Base-by-base conservation (phyloP, 1,140 invertebrate genomes). In the Bombus breviceps region DNA sequence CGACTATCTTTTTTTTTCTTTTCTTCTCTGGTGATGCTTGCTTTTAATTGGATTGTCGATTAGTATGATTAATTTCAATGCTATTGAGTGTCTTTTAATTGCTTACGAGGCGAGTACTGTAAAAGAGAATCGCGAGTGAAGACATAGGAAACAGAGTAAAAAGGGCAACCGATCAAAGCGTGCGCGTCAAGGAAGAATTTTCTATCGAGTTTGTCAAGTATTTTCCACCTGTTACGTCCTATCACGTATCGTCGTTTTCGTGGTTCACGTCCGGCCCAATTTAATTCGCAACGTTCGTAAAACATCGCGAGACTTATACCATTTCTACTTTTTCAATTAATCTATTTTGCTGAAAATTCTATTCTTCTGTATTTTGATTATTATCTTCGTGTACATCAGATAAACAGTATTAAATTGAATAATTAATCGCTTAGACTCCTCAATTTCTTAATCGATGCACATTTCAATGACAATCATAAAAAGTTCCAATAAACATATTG, bases 101-200 rank as follows among this genome's bases (percentile, higher is more conserved):
- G 5, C 13, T 8, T 28, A 39, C 69, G 25, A 71, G 22, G 15
- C 32, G 34, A 59, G 12, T 15, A 22, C 28, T 37, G 25, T 59
- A 18, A 57, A 57, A 15, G 32, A 66, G 28, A 66, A 74, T 73
- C 62, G n/a, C 25, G 10, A 68, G 18, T 39, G n/a, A 34, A 9
- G 32, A 10, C 25, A 57, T 47, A 57, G 15, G 69, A 57, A 18
- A 88, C n/a, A 80, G 32, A 87, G 28, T n/a, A 15, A 13, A 37
- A 68, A 25, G 64, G 64, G 47, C 32, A 22, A 59, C 39, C 66
- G 41, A 83, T 73, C 34, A 37, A 28, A 72, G 39, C n/a, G 34
- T 41, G 41, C 79, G 72, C 53, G 43, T 82, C 73, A 78, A 76
- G 81, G 73, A 76, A 84, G 64, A 79, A 80, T 78, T 43, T 68